phyloP scores from a whole-genome alignment of 2,797 vertebrate species.

The Chaenodraco wilsoni region DNA sequence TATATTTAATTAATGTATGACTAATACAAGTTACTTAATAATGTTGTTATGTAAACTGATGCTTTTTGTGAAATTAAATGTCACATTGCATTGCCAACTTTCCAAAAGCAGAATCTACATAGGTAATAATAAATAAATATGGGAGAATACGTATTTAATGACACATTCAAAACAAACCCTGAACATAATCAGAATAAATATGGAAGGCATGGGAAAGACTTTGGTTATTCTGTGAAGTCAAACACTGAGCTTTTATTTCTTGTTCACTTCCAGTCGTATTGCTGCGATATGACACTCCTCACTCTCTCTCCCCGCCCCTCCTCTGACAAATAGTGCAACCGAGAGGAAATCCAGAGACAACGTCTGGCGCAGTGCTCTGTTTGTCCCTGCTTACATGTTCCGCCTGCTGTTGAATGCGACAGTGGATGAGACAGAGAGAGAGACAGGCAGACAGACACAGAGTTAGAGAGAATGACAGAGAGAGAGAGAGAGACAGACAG shows the following conservation, averaged over 20 bases:
- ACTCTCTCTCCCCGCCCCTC: constrained; percentile 62
- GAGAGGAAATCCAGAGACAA: constrained; percentile 36
- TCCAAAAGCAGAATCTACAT: too few relatives aligned
- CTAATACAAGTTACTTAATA: neutral
- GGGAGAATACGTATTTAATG: neutral
- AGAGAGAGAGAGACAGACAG: neutral
- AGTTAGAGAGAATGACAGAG: neutral
- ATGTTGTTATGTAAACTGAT: neutral
- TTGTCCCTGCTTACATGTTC: constrained; percentile 76
- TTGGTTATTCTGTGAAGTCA: neutral
- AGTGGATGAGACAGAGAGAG: constrained; percentile 41
- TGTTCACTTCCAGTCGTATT: constrained; percentile 38
- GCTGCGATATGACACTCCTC: constrained; percentile 16
- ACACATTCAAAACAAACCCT: neutral
- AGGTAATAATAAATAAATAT: neutral
- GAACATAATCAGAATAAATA: neutral
- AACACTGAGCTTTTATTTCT: constrained; percentile 49
- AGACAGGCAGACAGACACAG: neutral
- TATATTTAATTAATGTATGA: neutral
- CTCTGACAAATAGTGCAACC: constrained; percentile 79
- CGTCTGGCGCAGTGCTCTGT: constrained; percentile 66
- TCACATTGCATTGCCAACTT: neutral
- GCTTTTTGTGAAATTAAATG: neutral
- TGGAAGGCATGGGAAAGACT: neutral
- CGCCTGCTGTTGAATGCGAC: constrained; percentile 66